Evolutionary conservation across 2,797 vertebrate genomes (phyloP), one percentile per base, ranked within the genome.

Genomic region (Sebastolobus alascanus): DNA sequence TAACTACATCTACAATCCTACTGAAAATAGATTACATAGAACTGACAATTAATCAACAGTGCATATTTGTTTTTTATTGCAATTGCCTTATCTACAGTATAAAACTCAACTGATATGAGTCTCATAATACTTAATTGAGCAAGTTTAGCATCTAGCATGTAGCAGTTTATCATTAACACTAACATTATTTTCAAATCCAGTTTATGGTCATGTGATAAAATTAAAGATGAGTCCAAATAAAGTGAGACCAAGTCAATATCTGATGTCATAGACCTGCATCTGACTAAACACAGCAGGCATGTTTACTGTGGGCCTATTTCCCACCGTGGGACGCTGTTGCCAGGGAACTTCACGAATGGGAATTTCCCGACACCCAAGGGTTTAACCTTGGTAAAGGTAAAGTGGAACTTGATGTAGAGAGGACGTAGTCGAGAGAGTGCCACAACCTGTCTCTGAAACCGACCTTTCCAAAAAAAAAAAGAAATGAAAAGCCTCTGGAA

Each of bases 361-460:
- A 89, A 90, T 93, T 85, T 93, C 84, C 87, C 71, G 86, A 84
- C 71, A 89, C 80, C 68, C 71, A 50, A 29, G 72, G 76, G 73
- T 88, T 87, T 86, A 84, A 89, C 88, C 84, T 86, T 84, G 82
- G 65, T 75, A 75, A 88, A 88, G 83, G 77, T 29, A 83, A 87
- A 82, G 70, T 67, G 58, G 11, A 82, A 74, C 50, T 79, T 61
- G 33, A 75, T 56, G 33, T 61, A 35, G 76, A 37, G 70, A 69
- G 67, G n/a, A 52, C 18, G 27, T 43, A 29, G 13, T 68, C 1
- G 4, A 67, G 64, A 68, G 27, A 73, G 75, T 73, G 35, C 63
- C 50, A 70, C 58, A 85, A 75, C 71, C 80, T 77, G 73, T 75
- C 29, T 85, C 63, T 56, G 75, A 75, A 85, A 83, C 59, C 9